phyloP scores from a whole-genome alignment of 2,113 vertebrate species.

The Carassius carassius region DNA sequence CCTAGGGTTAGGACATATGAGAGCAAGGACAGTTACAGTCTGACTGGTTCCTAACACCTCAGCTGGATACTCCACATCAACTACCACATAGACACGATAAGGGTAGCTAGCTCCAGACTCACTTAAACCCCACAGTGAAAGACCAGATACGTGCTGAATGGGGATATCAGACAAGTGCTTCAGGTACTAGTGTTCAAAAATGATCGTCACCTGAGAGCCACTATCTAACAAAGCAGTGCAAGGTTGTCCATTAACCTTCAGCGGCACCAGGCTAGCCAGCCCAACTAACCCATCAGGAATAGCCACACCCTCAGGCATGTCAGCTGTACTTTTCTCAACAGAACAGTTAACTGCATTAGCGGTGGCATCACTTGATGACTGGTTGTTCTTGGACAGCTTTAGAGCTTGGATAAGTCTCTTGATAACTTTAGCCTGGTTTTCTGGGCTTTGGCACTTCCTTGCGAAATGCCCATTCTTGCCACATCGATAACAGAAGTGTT shows the following conservation, averaged over 20 bases:
- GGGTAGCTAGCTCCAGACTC: slow-evolving; percentile 17
- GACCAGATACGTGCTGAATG: slow-evolving; percentile 26
- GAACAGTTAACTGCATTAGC: slow-evolving; percentile 29
- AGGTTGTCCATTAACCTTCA: slow-evolving; percentile 39
- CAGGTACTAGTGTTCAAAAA: slow-evolving; percentile 46
- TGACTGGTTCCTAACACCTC: slow-evolving; percentile 23
- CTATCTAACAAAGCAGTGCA: slow-evolving; percentile 36
- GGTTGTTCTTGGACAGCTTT: slow-evolving; percentile 6
- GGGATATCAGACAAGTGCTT: slow-evolving; percentile 32
- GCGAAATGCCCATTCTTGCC: too few relatives aligned
- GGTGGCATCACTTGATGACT: not conserved
- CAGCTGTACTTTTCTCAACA: slow-evolving; percentile 7
- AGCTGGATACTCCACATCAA: too few relatives aligned
- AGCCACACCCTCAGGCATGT: not conserved
- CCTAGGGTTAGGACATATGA: slow-evolving; percentile 20
- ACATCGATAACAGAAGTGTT: too few relatives aligned
- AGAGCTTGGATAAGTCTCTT: too few relatives aligned
- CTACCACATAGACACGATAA: not conserved
- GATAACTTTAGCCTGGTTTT: too few relatives aligned
- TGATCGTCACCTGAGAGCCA: too few relatives aligned
- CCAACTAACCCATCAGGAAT: slow-evolving; percentile 18
- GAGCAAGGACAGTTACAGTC: slow-evolving; percentile 35
- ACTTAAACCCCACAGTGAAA: slow-evolving; percentile 47
- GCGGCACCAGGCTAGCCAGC: slow-evolving; percentile 14
- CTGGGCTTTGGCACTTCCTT: too few relatives aligned